Base-by-base conservation (phyloP, 2,888 invertebrate genomes). In the Drosophila niveifrons region DNA sequence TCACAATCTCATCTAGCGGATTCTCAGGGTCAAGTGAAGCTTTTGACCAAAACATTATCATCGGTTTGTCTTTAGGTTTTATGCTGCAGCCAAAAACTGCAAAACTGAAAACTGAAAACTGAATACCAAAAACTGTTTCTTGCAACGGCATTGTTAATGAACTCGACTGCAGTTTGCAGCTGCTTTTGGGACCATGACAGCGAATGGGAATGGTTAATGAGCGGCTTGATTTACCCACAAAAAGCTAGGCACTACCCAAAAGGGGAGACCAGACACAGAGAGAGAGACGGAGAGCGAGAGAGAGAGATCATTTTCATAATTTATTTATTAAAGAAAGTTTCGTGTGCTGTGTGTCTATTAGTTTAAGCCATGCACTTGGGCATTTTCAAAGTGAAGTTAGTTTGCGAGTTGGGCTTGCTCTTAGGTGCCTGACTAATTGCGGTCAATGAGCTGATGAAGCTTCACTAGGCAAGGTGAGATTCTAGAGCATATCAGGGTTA, bases 21-120 rank as follows among this genome's bases (percentile, higher is more conserved):
- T 36, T 39, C 29, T 43, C 23, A 51, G 68, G 66, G 68, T 67
- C 65, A 73, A 81, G 73, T 73, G 79, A 69, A 67, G 72, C 72
- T 66, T 75, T 75, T 53, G 61, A 52, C 78, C 67, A 64, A 66
- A 64, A 66, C 41, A 48, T 63, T 68, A 62, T 58, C 50, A 53
- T 44, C 46, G 61, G 34, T 52, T 66, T 59, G 65, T 57, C 58
- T 52, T 61, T 55, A 15, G 52, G 44, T 43, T 23, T 15, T 3
- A 17, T 23, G 6, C 23, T 23, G 18, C 39, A 47, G 34, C 62
- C 18, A 17, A 50, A 61, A 52, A 15, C 28, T 18, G 2, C 11
- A 36, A 11, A 36, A 3, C 36, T n/a, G 9, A 31, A 31, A 31
- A 9, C 62, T 31, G 52, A 29, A 43, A 66, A n/a, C 28, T 15